Evolutionary conservation across 1,140 invertebrate species (phyloP).

Genomic region (Cotesia glomerata): DNA sequence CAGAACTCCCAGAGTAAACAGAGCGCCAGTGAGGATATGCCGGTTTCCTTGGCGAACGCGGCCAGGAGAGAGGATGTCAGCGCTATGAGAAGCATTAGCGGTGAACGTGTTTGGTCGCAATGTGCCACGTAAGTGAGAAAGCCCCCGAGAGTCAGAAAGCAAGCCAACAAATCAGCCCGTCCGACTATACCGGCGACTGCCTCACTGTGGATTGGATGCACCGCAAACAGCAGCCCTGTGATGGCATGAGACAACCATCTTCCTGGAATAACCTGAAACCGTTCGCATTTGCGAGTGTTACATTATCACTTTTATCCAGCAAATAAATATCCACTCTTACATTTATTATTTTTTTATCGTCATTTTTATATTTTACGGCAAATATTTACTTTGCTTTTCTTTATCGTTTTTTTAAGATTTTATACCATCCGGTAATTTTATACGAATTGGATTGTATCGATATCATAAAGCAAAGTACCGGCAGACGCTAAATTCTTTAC

Average conservation of each 20-base stretch:
- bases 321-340: too few relatives aligned
- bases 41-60: constrained; percentile 90
- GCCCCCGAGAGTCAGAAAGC: constrained; percentile 87
- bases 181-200: constrained; percentile 96
- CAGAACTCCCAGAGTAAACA: constrained; percentile 82
- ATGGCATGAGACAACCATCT: constrained; percentile 73
- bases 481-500: too few relatives aligned
- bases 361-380: too few relatives aligned
- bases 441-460: too few relatives aligned
- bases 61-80: constrained; percentile 63
- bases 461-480: too few relatives aligned
- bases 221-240: constrained; percentile 88
- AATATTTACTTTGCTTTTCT: too few relatives aligned
- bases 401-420: too few relatives aligned
- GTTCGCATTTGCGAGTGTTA: background rate
- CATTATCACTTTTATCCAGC: background rate
- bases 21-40: constrained; percentile 87
- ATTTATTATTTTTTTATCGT: background rate
- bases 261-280: constrained; percentile 64
- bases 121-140: constrained; percentile 80
- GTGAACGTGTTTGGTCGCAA: constrained; percentile 54
- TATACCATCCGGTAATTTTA: too few relatives aligned
- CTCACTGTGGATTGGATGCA: constrained; percentile 96
- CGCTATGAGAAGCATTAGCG: constrained; percentile 53
- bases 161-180: constrained; percentile 89